Evolutionary conservation across 2,888 invertebrate species (phyloP).

Genomic region (Auanema sp.): DNA sequence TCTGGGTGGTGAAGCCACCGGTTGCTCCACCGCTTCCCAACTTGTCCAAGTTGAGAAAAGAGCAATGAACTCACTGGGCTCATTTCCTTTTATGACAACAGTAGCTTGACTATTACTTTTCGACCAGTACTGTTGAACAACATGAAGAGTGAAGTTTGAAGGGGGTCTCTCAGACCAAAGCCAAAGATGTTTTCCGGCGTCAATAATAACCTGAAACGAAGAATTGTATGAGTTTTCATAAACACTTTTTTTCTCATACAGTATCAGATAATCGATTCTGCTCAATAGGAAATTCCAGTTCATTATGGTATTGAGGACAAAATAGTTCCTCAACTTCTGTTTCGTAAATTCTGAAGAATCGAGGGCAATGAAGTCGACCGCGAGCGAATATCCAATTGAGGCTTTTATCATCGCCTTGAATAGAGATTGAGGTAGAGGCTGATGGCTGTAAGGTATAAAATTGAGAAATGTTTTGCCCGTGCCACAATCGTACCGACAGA

Average conservation of each 20-base stretch:
- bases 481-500: neutral
- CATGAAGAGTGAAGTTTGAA: constrained; percentile 42
- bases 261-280: constrained; percentile 24
- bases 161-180: constrained; percentile 48
- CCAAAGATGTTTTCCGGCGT: constrained; percentile 50
- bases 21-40: constrained; percentile 22
- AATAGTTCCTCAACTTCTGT: constrained; percentile 36
- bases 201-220: constrained; percentile 37
- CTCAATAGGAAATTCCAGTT: constrained; percentile 40
- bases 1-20: constrained; percentile 13
- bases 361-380: constrained; percentile 25
- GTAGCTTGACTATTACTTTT: constrained; percentile 25
- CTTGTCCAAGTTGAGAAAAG: constrained; percentile 49
- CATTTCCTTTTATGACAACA: constrained; percentile 44
- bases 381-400: constrained; percentile 27
- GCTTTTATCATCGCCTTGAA: constrained; percentile 36
- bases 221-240: neutral
- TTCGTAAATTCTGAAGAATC: constrained; percentile 47
- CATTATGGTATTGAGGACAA: constrained; percentile 26
- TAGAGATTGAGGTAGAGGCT: constrained; percentile 9
- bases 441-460: constrained; percentile 4
- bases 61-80: constrained; percentile 51
- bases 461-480: neutral
- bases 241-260: constrained; percentile 2
- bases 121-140: constrained; percentile 40